Conservation (phyloP, 2,797 vertebrate genomes). For the Sebastolobus altivelis region DNA sequence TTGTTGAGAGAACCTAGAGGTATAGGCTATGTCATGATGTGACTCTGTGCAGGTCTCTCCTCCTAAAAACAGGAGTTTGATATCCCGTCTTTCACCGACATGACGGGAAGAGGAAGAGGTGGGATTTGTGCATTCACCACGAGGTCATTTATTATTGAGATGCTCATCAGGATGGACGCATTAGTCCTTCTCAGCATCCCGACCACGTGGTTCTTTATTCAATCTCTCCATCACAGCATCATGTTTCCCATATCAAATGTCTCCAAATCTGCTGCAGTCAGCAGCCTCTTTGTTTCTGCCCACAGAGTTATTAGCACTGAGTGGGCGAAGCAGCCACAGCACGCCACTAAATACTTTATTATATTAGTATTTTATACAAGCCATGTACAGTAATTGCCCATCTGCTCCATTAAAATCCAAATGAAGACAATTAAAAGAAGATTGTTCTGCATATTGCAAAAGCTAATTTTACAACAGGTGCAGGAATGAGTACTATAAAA, state of each 20-base stretch:
- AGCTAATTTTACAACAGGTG: not conserved
- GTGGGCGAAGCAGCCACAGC: not conserved
- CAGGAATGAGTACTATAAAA: too few species aligned
- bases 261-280: not conserved
- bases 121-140: not conserved
- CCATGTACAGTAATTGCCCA: not conserved
- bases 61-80: not conserved
- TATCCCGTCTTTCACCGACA: not conserved
- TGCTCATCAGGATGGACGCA: not conserved
- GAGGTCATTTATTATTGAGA: conserved; percentile 32
- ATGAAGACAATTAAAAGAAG: conserved; percentile 16
- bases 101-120: conserved; percentile 6
- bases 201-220: not conserved
- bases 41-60: not conserved
- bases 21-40: not conserved
- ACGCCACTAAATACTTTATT: conserved; percentile 2
- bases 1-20: not conserved
- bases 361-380: not conserved
- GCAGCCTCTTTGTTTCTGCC: not conserved
- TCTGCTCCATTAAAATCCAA: not conserved
- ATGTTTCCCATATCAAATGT: not conserved
- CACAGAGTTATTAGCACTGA: not conserved
- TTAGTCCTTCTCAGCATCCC: not conserved
- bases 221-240: not conserved
- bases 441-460: not conserved